Evolutionary conservation across 2,888 invertebrate genomes (phyloP).

Genomic region (Caenorhabditis zanzibari): DNA sequence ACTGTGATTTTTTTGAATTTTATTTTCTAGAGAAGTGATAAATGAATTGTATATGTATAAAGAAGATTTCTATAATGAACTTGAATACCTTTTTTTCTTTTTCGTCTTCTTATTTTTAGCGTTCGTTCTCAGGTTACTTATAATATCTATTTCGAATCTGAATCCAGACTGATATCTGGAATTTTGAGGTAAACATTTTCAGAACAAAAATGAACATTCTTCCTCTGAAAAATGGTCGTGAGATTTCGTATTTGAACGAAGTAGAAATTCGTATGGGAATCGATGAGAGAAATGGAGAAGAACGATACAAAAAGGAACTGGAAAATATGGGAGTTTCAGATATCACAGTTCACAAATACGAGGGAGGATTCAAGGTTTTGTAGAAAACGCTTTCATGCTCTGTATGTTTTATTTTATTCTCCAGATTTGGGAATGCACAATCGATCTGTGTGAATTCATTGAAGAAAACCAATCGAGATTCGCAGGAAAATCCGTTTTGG

Average conservation of each 20-base stretch:
- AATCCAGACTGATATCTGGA: background rate
- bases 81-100: background rate
- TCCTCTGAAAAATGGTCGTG: conserved; percentile 45
- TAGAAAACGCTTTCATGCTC: background rate
- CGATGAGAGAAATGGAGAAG: conserved; percentile 51
- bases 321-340: conserved; percentile 68
- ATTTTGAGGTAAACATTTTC: no score
- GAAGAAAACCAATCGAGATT: conserved; percentile 84
- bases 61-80: conserved; percentile 8
- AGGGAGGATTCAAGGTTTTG: conserved; percentile 91
- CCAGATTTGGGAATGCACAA: conserved; percentile 91
- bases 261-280: conserved; percentile 64
- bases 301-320: conserved; percentile 51
- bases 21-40: conserved; percentile 1
- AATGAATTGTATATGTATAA: conserved; percentile 46
- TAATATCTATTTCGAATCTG: background rate
- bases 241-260: conserved; percentile 57
- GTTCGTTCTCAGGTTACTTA: background rate
- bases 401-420: background rate
- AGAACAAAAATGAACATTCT: conserved; percentile 46
- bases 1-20: conserved; percentile 24
- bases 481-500: conserved; percentile 87
- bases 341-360: conserved; percentile 77
- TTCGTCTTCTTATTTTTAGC: background rate
- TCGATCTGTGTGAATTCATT: conserved; percentile 89